Conservation (phyloP, 2,888 invertebrate genomes). For the Yponomeuta plumbellus region DNA sequence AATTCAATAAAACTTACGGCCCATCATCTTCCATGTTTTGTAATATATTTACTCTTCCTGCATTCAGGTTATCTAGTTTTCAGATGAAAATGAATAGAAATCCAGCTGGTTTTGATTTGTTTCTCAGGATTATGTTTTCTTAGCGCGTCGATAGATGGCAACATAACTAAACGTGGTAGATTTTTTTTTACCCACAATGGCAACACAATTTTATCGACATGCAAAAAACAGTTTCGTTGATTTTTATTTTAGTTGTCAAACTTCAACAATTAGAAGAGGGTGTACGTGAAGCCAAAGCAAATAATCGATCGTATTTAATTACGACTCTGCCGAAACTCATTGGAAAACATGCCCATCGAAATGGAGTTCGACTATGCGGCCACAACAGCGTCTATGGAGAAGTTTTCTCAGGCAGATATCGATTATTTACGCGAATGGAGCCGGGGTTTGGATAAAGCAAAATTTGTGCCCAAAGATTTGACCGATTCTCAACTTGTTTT, state of each 20-base stretch:
- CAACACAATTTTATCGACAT: neutral
- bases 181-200: slow-evolving; percentile 29
- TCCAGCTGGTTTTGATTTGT: neutral
- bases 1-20: neutral
- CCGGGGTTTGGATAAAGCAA: slow-evolving; percentile 61
- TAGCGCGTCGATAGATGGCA: neutral
- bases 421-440: slow-evolving; percentile 63
- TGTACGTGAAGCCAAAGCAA: slow-evolving; percentile 30
- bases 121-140: neutral
- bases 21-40: neutral
- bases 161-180: slow-evolving; percentile 2
- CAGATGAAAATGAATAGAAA: neutral
- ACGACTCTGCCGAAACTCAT: slow-evolving; percentile 33
- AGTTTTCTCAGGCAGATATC: slow-evolving; percentile 68
- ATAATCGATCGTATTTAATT: slow-evolving; percentile 38
- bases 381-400: slow-evolving; percentile 60
- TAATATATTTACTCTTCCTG: neutral
- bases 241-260: slow-evolving; percentile 54
- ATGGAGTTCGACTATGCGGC: slow-evolving; percentile 63
- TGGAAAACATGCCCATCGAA: slow-evolving; percentile 55
- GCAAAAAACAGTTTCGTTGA: slow-evolving; percentile 15
- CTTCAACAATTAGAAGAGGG: slow-evolving; percentile 29
- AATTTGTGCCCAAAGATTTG: slow-evolving; percentile 69
- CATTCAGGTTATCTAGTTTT: neutral
- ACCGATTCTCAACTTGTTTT: slow-evolving; percentile 78